Evolutionary conservation across 2,797 vertebrate species (phyloP).

Genomic region (Spizella passerina): DNA sequence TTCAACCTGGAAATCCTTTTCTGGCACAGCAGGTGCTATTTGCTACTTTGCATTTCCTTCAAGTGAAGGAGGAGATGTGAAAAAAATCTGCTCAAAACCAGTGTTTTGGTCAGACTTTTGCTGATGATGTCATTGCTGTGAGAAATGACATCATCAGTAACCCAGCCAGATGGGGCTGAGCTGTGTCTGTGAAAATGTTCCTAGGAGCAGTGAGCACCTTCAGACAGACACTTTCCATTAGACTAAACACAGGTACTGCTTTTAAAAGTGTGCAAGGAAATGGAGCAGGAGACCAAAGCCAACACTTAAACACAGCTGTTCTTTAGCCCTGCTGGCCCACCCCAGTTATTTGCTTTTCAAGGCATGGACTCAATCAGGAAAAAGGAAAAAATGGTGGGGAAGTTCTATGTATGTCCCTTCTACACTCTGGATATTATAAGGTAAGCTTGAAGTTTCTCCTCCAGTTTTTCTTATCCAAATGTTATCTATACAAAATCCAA

Average conservation of each 20-base stretch:
- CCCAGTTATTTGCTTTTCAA: neutral
- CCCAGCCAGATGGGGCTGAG: neutral
- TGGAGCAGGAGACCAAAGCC: neutral
- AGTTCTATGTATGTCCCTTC: neutral
- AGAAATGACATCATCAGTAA: neutral
- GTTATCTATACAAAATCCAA: neutral
- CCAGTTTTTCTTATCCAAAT: neutral
- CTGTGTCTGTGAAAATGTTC: conserved; percentile 19
- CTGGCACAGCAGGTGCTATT: neutral
- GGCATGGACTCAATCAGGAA: neutral
- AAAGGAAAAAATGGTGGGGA: neutral
- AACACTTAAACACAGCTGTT: conserved; percentile 25
- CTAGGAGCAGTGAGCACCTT: neutral
- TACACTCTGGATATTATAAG: neutral
- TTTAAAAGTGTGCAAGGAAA: conserved; percentile 29
- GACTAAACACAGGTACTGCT: conserved; percentile 46
- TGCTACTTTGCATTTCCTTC: neutral
- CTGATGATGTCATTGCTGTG: neutral
- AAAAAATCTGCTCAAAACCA: neutral
- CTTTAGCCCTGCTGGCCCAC: neutral
- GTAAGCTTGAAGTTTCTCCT: neutral
- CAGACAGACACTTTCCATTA: conserved; percentile 40
- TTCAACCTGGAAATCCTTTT: neutral
- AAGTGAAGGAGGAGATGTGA: neutral
- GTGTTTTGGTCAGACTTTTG: neutral